These are phyloP conservation scores for Salpingus planirostris DNA, from an alignment of 2,888 invertebrate species.

Conservation along the genomic window DNA sequence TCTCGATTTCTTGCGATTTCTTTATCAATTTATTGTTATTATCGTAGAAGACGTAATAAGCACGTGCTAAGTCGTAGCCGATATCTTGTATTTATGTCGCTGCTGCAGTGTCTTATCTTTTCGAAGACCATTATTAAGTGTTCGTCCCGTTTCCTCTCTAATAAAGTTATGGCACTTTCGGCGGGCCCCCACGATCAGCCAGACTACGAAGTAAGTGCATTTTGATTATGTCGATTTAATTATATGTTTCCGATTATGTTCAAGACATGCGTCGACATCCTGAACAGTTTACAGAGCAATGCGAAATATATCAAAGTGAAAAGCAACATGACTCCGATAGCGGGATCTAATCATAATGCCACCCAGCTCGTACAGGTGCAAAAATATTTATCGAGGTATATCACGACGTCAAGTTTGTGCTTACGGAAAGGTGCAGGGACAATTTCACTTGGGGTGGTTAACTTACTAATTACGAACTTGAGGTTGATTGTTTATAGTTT, in stretches of 20 bases:
- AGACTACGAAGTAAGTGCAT: conserved; percentile 11
- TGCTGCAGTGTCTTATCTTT: too few species aligned
- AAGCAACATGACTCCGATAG: neutral
- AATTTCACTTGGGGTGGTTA: neutral
- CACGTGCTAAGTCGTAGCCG: too few species aligned
- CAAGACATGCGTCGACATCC: conserved; percentile 59
- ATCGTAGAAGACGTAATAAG: too few species aligned
- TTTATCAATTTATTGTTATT: too few species aligned
- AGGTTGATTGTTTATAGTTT: too few species aligned
- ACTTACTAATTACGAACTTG: neutral
- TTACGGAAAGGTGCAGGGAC: neutral
- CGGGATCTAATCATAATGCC: conserved; percentile 8
- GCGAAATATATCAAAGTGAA: conserved; percentile 45
- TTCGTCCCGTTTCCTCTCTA: neutral
- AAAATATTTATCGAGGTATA: conserved; percentile 49
- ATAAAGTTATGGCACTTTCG: neutral
- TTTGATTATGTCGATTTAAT: neutral
- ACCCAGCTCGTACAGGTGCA: conserved; percentile 41
- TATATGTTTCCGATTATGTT: too few species aligned
- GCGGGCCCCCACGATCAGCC: neutral
- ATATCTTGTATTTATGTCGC: too few species aligned
- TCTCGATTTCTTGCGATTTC: too few species aligned
- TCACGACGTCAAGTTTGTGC: neutral
- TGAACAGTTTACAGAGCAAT: conserved; percentile 68
- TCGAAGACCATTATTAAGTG: neutral